phyloP scores from a whole-genome alignment of 2,797 vertebrate genomes.

The Pampus argenteus region DNA sequence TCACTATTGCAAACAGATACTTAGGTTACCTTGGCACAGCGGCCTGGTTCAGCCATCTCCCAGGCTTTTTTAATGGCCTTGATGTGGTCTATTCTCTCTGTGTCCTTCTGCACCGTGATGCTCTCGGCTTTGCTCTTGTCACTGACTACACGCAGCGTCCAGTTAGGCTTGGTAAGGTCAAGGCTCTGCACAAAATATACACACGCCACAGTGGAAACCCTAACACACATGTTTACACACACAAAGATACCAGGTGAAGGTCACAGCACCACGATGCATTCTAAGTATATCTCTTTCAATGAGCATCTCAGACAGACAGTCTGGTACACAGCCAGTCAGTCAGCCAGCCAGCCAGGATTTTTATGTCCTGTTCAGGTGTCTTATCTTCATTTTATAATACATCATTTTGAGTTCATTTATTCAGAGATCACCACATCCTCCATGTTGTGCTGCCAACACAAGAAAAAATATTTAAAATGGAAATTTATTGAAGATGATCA shows the following conservation, averaged over 20 bases:
- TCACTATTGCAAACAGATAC: not conserved
- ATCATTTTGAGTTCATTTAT: constrained; percentile 32
- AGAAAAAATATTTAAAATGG: constrained; percentile 28
- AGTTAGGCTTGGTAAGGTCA: constrained; percentile 85
- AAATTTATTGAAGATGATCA: constrained; percentile 24
- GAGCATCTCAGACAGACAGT: constrained; percentile 37
- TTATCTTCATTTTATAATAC: constrained; percentile 28
- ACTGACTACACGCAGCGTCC: constrained; percentile 87
- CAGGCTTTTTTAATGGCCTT: constrained; percentile 90
- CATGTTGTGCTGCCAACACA: not conserved
- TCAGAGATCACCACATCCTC: constrained; percentile 38
- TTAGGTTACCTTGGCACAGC: constrained; percentile 87
- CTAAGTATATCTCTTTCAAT: constrained; percentile 31
- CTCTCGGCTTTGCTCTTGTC: constrained; percentile 81
- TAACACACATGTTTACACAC: constrained; percentile 13
- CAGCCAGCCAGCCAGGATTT: constrained; percentile 3
- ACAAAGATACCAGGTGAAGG: constrained; percentile 45
- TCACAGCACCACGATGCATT: constrained; percentile 21
- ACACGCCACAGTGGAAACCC: constrained; percentile 23
- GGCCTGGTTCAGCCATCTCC: constrained; percentile 89
- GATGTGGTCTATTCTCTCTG: constrained; percentile 88
- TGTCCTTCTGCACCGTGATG: constrained; percentile 89
- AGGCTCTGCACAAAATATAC: constrained; percentile 62
- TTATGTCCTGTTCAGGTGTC: constrained; percentile 19
- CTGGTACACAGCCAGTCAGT: constrained; percentile 30